These are phyloP conservation scores for Toxostoma redivivum DNA, from an alignment of 2,113 vertebrate genomes.

Conservation along the genomic window DNA sequence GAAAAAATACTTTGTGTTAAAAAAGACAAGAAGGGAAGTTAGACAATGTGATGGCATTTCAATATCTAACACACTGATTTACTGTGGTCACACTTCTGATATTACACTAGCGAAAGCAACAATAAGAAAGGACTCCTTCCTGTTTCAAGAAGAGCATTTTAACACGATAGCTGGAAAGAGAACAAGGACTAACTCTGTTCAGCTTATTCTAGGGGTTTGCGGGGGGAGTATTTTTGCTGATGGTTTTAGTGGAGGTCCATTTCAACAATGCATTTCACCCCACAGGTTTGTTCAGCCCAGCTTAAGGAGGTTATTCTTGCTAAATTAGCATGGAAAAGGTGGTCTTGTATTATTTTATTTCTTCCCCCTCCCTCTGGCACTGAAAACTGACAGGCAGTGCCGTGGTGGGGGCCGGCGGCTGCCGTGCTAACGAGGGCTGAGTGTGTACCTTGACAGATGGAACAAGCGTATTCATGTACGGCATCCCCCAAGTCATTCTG, in stretches of 20 bases:
- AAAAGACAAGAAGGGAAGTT: constrained; percentile 48
- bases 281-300: neutral
- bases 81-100: constrained; percentile 10
- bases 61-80: constrained; percentile 35
- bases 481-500: neutral
- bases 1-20: constrained; percentile 32
- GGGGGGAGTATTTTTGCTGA: neutral
- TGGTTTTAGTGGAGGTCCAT: neutral
- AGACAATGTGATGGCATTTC: constrained; percentile 31
- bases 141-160: neutral
- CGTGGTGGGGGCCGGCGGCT: neutral
- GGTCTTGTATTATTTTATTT: neutral
- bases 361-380: neutral
- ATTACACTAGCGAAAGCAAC: neutral
- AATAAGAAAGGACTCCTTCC: constrained; percentile 25
- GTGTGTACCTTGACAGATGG: constrained; percentile 51
- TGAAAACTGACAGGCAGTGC: neutral
- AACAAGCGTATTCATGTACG: neutral
- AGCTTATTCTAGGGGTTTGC: neutral
- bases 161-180: neutral
- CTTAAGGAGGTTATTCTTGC: neutral
- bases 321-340: neutral
- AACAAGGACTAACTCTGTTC: neutral
- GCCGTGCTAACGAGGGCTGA: constrained; percentile 5
- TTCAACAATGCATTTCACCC: neutral